These are phyloP conservation scores for Tanytarsus gracilentus DNA, from an alignment of 2,888 invertebrate genomes.

Conservation along the genomic window DNA sequence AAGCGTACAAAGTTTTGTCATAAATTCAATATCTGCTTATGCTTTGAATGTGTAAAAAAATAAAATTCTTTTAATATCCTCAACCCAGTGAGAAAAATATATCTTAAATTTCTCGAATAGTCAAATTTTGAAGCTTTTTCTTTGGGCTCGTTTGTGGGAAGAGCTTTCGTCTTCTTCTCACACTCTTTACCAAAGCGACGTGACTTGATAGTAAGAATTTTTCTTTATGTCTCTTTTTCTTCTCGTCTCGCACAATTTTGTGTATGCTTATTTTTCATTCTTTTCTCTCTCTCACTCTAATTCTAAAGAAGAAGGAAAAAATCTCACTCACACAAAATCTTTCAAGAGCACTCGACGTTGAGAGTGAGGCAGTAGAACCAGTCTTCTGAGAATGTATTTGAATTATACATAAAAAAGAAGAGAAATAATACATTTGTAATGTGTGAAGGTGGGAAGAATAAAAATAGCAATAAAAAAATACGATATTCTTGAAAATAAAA, in stretches of 20 bases:
- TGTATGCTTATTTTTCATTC: background rate
- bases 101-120: no score
- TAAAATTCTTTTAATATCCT: no score
- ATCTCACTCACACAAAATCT: background rate
- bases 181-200: conserved; percentile 1
- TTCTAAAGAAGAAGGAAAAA: background rate
- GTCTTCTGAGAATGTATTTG: conserved; percentile 2
- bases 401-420: conserved; percentile 7
- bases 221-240: background rate
- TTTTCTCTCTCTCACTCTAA: background rate
- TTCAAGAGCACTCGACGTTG: background rate
- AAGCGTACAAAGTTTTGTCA: conserved; percentile 1
- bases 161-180: background rate
- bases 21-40: background rate
- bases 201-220: conserved; percentile 21
- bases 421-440: conserved; percentile 4
- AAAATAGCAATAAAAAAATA: conserved; percentile 26
- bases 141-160: background rate
- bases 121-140: no score
- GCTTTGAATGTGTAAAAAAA: background rate
- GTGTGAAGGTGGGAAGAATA: conserved; percentile 24
- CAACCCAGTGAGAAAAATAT: background rate
- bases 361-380: conserved; percentile 11
- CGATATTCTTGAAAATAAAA: conserved; percentile 17
- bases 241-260: background rate